Evolutionary conservation across 2,113 vertebrate species (phyloP).

Genomic region (Albula goreensis): DNA sequence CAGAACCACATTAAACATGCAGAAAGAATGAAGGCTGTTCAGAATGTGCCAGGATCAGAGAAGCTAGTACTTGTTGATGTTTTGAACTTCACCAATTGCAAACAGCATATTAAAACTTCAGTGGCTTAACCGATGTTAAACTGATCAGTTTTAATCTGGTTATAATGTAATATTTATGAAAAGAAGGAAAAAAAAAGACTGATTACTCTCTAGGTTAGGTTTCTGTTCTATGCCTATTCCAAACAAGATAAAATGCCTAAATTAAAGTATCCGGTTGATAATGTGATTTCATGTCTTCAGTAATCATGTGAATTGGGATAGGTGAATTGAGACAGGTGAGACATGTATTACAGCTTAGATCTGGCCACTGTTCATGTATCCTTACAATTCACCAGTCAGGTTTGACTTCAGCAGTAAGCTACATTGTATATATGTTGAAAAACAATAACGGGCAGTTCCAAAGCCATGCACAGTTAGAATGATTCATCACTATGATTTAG

Average conservation of each 20-base stretch:
- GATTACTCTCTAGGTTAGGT: neutral
- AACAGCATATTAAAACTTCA: neutral
- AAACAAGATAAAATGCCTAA: too few species aligned
- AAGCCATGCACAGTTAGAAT: too few species aligned
- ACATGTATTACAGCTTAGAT: too few species aligned
- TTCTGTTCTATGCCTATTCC: neutral
- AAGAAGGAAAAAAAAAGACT: neutral
- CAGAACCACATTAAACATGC: conserved; percentile 56
- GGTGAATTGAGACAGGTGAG: too few species aligned
- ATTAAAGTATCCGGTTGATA: too few species aligned
- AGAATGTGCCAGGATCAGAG: neutral
- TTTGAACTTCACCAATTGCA: neutral
- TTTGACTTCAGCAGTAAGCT: too few species aligned
- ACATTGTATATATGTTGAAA: neutral
- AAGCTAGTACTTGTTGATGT: neutral
- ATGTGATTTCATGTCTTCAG: too few species aligned
- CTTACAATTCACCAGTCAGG: too few species aligned
- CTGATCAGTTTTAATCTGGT: too few species aligned
- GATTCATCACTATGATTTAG: too few species aligned
- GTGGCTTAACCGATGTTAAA: neutral
- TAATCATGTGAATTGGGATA: too few species aligned
- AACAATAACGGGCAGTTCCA: neutral
- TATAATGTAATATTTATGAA: neutral
- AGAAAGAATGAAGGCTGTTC: conserved; percentile 56
- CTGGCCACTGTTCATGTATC: too few species aligned